Conservation (phyloP, 2,797 vertebrate genomes). For the Calcarius lapponicus region DNA sequence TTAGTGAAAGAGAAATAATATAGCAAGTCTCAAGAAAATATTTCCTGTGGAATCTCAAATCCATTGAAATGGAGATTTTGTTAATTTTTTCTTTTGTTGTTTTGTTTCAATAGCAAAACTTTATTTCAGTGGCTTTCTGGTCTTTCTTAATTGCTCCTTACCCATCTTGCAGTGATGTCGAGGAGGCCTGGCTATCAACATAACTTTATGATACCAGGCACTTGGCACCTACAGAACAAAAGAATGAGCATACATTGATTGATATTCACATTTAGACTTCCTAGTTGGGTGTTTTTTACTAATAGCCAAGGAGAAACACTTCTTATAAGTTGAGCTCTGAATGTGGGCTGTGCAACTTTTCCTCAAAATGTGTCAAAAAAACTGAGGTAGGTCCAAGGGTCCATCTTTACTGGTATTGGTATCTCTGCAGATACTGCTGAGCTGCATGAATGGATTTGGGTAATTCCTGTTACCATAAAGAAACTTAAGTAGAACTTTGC, state of each 20-base stretch:
- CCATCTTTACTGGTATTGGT: fast-evolving
- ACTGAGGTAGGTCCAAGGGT: background rate
- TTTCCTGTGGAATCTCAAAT: background rate
- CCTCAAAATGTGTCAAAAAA: background rate
- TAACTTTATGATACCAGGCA: background rate
- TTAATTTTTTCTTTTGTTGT: background rate
- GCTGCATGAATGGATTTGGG: background rate
- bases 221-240: background rate
- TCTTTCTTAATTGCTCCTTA: background rate
- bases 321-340: background rate
- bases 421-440: background rate
- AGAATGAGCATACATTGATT: background rate
- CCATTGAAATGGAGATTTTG: background rate
- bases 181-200: background rate
- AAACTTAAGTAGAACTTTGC: background rate
- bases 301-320: background rate
- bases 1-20: background rate
- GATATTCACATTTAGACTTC: background rate
- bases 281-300: background rate
- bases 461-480: background rate
- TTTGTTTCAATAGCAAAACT: background rate
- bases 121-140: background rate
- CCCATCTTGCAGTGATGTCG: background rate
- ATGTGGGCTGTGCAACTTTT: background rate
- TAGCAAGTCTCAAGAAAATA: background rate